Base-by-base conservation (phyloP, 2,888 invertebrate species). In the Leptogaster cylindrica region DNA sequence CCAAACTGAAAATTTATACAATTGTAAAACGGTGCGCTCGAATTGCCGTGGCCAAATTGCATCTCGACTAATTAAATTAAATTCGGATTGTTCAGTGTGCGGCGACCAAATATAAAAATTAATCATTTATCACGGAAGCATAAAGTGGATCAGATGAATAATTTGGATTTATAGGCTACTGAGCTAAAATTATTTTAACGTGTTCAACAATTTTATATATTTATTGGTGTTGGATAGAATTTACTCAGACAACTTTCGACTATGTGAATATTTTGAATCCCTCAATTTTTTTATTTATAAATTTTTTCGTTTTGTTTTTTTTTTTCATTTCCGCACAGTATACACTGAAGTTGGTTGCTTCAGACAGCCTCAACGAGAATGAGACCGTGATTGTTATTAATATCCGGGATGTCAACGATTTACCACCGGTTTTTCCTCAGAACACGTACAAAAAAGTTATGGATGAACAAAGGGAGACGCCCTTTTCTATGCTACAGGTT, bases 291-390 rank as follows among this genome's bases (percentile, higher is more conserved):
- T 68, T 36, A 41, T 65, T 8, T 63, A 69, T 20, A 50, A 61
- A 52, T 70, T 69, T 65, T 70, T 72, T 72, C 73, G 73, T 70
- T 73, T 67, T 71, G 71, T 70, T 72, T 70, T 72, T 73, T 72
- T 65, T 73, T 71, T 71, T 70, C 70, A 71, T 69, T 75, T 75
- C 73, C 74, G 72, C 76, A 73, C 86, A 92, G 90, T 93, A 92
- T 84, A 91, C 91, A 83, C 85, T 93, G 84, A 90, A 91, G 80
- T 86, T 92, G 86, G 92, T 93, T 79, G 92, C 92, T 70, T 93
- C 94, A 72, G 92, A 93, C 83, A 92, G 93, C 79, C 87, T 92
- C 81, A 92, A 92, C 85, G 94, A 95, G 83, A 92, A 91, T 84
- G 88, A 87, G 75, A 93, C 93, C 74, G 88, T 86, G 70, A 90